Evolutionary conservation across 2,888 invertebrate genomes (phyloP), one percentile per base, ranked within the genome.

Genomic region (Sicus ferrugineus): DNA sequence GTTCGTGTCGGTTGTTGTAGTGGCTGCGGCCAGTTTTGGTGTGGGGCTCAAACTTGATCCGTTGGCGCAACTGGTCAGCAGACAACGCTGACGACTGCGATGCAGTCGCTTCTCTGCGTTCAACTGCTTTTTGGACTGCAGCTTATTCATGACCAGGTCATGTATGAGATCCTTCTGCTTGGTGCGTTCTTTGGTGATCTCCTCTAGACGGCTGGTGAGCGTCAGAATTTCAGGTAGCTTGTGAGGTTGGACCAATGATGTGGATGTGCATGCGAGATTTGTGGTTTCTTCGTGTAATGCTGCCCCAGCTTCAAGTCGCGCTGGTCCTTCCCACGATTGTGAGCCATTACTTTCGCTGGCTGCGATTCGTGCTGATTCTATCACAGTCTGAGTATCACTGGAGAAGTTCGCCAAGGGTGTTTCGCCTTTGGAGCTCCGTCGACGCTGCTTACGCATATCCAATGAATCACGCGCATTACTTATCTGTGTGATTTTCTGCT

Each of bases 91-190:
- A 0, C 90, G 87, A 69, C 88, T 89, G 71, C 89, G 87, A 79
- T 89, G 89, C 14, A 89, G 84, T 68, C 88, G 88, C 77, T 88
- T 89, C 75, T 89, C 90, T 3, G 88, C 87, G n/a, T 87, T 88
- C 21, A 87, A 87, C 75, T 90, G 90, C 75, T 90, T 90, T 77
- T 91, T 90, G 2, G 89, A 89, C 76, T 90, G 89, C 77, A 93
- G 86, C 83, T 93, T 91, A 79, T 92, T 93, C 88, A 95, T 89
- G 65, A 95, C 92, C 85, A 95, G 87, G 81, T 94, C 91, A 77
- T 94, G 90, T 59, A 95, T 92, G 30, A 95, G 87, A 81, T 91
- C 92, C 74, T 94, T 94, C 84, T 95, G 94, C 79, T 93, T 92
- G 48, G 91, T 92, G 68, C 94, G 88, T 81, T 94, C 93, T 79